Evolutionary conservation across 2,113 vertebrate genomes (phyloP).

Genomic region (Onychostoma macrolepis): DNA sequence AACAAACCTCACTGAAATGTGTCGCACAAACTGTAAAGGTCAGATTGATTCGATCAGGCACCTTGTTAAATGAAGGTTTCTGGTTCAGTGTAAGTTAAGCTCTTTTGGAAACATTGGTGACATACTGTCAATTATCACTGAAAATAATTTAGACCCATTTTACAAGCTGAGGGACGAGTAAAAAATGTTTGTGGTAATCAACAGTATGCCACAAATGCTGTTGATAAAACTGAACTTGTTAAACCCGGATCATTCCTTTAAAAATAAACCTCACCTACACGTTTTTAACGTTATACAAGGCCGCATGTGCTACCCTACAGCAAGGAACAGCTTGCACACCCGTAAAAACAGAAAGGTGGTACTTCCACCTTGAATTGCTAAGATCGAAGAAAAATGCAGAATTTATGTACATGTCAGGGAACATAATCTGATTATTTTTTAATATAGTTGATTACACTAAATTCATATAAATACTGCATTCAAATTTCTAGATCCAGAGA

Average conservation of each 20-base stretch:
- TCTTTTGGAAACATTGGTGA: not conserved
- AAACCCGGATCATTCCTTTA: constrained; percentile 9
- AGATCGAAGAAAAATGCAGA: not conserved
- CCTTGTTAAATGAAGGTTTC: constrained; percentile 11
- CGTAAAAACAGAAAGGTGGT: not conserved
- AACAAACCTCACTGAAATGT: not conserved
- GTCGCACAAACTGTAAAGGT: not conserved
- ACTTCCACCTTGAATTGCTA: not conserved
- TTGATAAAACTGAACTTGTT: constrained; percentile 1
- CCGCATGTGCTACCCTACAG: constrained; percentile 8
- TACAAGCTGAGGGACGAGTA: not conserved
- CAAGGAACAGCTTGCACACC: constrained; percentile 10
- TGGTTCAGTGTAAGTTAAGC: not conserved
- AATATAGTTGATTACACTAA: not conserved
- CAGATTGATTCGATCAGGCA: not conserved
- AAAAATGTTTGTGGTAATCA: not conserved
- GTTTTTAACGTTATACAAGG: not conserved
- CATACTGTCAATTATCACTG: constrained; percentile 6
- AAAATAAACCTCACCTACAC: constrained; percentile 26
- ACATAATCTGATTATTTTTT: not conserved
- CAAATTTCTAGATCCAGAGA: not conserved
- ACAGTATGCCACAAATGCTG: not conserved
- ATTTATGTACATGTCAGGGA: not conserved
- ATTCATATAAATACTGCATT: not conserved
- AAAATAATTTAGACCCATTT: not conserved